A percentile compares a stretch with the other conserved stretches of the same genome.
Conservation (phyloP, 2,888 invertebrate genomes). For the Nomada flava region DNA sequence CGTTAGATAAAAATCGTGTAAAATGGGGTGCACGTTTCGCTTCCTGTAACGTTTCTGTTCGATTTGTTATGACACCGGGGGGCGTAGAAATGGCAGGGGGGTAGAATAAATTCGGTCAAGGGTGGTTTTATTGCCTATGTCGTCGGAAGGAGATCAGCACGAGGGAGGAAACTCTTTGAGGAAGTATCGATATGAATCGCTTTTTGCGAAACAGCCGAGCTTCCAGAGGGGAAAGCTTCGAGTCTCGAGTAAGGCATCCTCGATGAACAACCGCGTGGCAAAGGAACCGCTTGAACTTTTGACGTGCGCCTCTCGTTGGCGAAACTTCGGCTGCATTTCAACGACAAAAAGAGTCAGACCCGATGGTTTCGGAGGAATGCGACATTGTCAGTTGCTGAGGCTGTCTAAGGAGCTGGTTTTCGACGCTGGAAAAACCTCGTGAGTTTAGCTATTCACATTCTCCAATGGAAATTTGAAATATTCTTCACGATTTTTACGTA, state of each 20-base stretch:
- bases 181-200: constrained; percentile 49
- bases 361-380: no score
- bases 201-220: constrained; percentile 22
- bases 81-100: neutral
- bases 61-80: constrained; percentile 26
- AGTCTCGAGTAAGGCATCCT: neutral
- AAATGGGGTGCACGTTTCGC: neutral
- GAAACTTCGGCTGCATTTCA: neutral
- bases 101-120: constrained; percentile 39
- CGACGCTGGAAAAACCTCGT: no score
- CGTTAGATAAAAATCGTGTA: neutral
- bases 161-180: constrained; percentile 17
- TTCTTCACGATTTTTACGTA: neutral
- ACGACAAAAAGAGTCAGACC: neutral
- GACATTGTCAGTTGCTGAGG: no score
- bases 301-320: neutral
- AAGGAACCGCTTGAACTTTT: constrained; percentile 1
- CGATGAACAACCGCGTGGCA: neutral
- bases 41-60: neutral
- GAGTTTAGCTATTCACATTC: no score
- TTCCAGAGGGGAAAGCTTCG: constrained; percentile 13
- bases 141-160: neutral
- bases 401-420: no score
- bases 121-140: constrained; percentile 45
- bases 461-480: no score